Conservation (phyloP, 2,113 vertebrate species). For the Indicator maculatus region DNA sequence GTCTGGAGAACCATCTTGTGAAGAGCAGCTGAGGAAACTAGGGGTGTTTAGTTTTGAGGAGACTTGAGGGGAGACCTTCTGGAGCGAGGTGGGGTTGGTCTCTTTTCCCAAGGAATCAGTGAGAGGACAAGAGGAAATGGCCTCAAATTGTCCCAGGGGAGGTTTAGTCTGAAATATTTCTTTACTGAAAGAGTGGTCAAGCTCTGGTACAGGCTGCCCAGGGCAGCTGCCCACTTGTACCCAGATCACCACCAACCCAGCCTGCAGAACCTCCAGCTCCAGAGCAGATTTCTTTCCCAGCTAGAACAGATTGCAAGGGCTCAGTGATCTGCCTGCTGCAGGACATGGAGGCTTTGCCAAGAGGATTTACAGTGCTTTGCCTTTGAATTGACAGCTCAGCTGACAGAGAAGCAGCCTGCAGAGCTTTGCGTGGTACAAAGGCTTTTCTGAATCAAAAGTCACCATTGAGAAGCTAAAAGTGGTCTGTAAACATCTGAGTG, state of each 20-base stretch:
- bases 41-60: no score
- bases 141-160: no score
- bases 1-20: no score
- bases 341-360: neutral
- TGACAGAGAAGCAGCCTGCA: fast-evolving
- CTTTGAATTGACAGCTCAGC: neutral
- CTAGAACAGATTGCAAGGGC: neutral
- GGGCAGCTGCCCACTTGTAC: neutral
- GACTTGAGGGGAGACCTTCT: no score
- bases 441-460: neutral
- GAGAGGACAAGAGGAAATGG: no score
- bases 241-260: fast-evolving
- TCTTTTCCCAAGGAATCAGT: no score
- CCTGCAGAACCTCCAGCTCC: fast-evolving
- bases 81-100: no score
- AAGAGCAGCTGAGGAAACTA: no score
- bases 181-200: no score
- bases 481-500: neutral
- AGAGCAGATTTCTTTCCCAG: fast-evolving
- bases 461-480: neutral
- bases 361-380: neutral
- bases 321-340: neutral
- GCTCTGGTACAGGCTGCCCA: neutral
- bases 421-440: neutral
- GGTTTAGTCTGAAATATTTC: no score